Conservation (phyloP, 1,140 invertebrate species). For the Aricia agestis region DNA sequence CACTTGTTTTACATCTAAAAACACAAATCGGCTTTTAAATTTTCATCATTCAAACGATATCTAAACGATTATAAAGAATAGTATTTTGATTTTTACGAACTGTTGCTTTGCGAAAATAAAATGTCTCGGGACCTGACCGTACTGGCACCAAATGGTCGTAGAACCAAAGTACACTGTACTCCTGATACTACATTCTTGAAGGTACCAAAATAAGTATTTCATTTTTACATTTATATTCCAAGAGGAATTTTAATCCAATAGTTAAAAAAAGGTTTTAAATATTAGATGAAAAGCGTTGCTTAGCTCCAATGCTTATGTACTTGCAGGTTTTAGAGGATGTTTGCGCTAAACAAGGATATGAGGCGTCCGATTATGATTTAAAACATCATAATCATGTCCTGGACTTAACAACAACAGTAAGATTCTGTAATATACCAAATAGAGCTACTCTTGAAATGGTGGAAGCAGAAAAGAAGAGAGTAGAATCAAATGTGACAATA, state of each 20-base stretch:
- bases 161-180: slow-evolving; percentile 82
- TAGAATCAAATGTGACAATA: slow-evolving; percentile 80
- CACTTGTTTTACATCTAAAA: too few species aligned
- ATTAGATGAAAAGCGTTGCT: neutral
- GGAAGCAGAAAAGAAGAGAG: slow-evolving; percentile 77
- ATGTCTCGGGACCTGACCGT: slow-evolving; percentile 76
- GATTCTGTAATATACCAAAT: slow-evolving; percentile 88
- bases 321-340: slow-evolving; percentile 87
- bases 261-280: neutral
- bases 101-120: neutral
- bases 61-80: too few species aligned
- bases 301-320: neutral
- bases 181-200: slow-evolving; percentile 84
- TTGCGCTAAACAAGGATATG: slow-evolving; percentile 84
- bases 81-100: neutral
- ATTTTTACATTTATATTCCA: too few species aligned
- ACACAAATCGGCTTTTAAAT: too few species aligned
- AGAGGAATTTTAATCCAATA: too few species aligned
- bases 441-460: slow-evolving; percentile 89
- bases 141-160: slow-evolving; percentile 81
- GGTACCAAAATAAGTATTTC: slow-evolving; percentile 56
- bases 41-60: too few species aligned
- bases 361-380: slow-evolving; percentile 84
- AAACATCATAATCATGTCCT: slow-evolving; percentile 86
- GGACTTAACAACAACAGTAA: slow-evolving; percentile 82